phyloP scores from a whole-genome alignment of 2,113 vertebrate genomes.

The Megaceryle maxima region DNA sequence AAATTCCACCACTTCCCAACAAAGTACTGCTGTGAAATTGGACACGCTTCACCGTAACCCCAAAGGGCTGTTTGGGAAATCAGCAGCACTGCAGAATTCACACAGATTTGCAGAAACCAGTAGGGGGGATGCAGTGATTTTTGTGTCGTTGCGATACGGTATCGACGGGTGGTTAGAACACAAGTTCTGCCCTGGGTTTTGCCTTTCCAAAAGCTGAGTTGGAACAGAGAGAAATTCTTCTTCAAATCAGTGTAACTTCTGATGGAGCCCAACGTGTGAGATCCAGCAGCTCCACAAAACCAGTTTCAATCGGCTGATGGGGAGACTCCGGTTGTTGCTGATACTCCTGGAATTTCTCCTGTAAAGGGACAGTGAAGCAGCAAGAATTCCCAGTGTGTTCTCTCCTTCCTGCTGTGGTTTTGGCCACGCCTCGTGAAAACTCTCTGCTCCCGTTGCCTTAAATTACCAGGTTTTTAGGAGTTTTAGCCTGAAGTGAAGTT shows the following conservation, averaged over 20 bases:
- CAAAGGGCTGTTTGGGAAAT: not conserved
- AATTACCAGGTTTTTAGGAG: not conserved
- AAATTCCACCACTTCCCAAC: rapidly evolving
- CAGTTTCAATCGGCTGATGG: not conserved
- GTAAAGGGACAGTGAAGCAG: not conserved
- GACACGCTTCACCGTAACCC: not conserved
- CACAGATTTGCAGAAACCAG: not conserved
- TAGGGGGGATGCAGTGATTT: rapidly evolving
- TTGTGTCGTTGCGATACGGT: rapidly evolving
- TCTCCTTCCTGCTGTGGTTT: not conserved
- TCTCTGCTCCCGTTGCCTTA: not conserved
- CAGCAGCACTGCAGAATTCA: not conserved
- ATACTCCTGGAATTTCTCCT: not conserved
- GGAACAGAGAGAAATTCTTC: not conserved
- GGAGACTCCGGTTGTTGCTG: not conserved
- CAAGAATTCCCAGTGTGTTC: not conserved
- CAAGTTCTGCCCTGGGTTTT: not conserved
- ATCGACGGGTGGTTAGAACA: not conserved
- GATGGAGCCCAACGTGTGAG: not conserved
- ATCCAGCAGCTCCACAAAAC: not conserved
- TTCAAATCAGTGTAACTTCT: not conserved
- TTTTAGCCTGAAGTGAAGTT: not conserved
- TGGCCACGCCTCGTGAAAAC: not conserved
- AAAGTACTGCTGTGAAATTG: no score
- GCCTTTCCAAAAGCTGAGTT: not conserved